These are phyloP conservation scores for Antheraea mylitta DNA, from an alignment of 1,140 invertebrate genomes.

Conservation along the genomic window DNA sequence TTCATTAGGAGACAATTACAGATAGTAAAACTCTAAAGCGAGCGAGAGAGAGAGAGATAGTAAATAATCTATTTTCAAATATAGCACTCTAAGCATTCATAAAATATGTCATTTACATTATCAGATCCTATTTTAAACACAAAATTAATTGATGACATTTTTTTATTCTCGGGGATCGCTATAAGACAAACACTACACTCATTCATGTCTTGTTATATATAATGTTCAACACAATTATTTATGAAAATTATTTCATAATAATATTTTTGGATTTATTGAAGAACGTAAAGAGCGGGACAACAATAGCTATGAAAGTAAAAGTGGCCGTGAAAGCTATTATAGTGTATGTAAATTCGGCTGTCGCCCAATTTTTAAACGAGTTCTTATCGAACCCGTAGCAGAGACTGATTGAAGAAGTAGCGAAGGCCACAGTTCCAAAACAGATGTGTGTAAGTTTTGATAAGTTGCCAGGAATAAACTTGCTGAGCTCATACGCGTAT, in stretches of 20 bases:
- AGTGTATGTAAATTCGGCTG: conserved; percentile 11
- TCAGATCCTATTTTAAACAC: background rate
- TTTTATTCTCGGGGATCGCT: background rate
- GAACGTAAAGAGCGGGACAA: conserved; percentile 46
- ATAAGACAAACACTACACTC: background rate
- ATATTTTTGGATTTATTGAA: conserved; percentile 20
- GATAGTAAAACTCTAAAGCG: too few species aligned
- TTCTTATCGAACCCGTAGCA: conserved; percentile 28
- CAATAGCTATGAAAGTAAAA: conserved; percentile 25
- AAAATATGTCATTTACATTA: background rate
- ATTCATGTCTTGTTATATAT: too few species aligned
- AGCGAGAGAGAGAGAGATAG: too few species aligned
- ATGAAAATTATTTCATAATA: conserved; percentile 2
- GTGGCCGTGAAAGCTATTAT: conserved; percentile 21
- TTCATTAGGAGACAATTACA: too few species aligned
- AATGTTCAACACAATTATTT: background rate
- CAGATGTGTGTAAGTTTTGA: conserved; percentile 34
- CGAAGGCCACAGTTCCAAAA: conserved; percentile 28
- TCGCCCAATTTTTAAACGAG: conserved; percentile 28
- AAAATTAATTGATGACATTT: background rate
- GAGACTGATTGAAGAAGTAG: conserved; percentile 21
- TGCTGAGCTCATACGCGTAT: conserved; percentile 27
- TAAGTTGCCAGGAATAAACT: conserved; percentile 18
- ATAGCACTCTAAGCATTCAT: too few species aligned
- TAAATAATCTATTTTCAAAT: too few species aligned